Percentiles rank a stretch among this genome's conserved stretches.
Conservation (phyloP, 1,140 invertebrate genomes). For the Delia radicum region DNA sequence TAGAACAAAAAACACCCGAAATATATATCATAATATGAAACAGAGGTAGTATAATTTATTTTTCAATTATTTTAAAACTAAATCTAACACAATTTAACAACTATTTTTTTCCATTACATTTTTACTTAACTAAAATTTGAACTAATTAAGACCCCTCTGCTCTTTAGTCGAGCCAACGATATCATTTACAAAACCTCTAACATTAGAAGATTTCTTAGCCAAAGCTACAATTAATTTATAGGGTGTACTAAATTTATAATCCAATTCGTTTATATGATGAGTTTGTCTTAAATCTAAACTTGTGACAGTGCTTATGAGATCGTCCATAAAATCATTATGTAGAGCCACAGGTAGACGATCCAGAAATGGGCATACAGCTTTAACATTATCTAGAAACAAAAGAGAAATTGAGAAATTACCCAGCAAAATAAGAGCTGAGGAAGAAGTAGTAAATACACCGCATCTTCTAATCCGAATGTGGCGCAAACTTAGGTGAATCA, state of each 20-base stretch:
- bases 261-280: slow-evolving; percentile 41
- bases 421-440: too few relatives aligned
- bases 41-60: too few relatives aligned
- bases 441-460: too few relatives aligned
- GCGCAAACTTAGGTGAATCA: too few relatives aligned
- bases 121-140: not conserved
- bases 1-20: not conserved
- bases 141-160: not conserved
- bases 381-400: slow-evolving; percentile 69
- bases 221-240: slow-evolving; percentile 63
- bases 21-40: not conserved
- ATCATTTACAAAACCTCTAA: not conserved
- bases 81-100: not conserved
- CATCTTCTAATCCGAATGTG: too few relatives aligned
- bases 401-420: too few relatives aligned
- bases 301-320: slow-evolving; percentile 59
- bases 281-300: slow-evolving; percentile 57
- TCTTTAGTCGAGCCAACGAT: not conserved
- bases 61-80: too few relatives aligned
- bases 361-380: slow-evolving; percentile 76
- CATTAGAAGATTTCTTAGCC: slow-evolving; percentile 47
- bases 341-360: slow-evolving; percentile 64
- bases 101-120: too few relatives aligned
- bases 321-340: slow-evolving; percentile 66
- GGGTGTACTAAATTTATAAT: slow-evolving; percentile 52